These are phyloP conservation scores for Dryocosmus kuriphilus DNA, from an alignment of 2,888 invertebrate genomes.

Conservation along the genomic window DNA sequence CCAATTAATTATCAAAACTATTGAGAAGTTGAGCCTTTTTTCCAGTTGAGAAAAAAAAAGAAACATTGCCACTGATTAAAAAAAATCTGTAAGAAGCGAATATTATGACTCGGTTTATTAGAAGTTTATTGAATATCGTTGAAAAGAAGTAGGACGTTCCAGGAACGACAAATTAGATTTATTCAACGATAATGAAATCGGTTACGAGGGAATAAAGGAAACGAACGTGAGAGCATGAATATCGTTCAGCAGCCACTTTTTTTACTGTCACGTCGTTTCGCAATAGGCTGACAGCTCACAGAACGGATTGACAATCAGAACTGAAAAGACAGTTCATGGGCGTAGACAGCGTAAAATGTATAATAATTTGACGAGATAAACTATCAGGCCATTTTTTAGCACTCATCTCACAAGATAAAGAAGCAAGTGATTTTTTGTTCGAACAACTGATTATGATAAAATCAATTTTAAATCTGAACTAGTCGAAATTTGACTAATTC, in stretches of 20 bases:
- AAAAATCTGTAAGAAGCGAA: neutral
- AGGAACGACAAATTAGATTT: slow-evolving; percentile 14
- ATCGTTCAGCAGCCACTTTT: slow-evolving; percentile 17
- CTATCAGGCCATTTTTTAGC: neutral
- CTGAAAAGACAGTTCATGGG: slow-evolving; percentile 20
- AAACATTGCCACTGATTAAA: neutral
- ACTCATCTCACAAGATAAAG: neutral
- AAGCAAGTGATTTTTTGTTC: neutral
- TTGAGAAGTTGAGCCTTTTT: neutral
- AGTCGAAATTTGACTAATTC: too few relatives aligned
- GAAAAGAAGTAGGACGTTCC: neutral
- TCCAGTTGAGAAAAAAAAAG: neutral
- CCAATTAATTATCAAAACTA: neutral
- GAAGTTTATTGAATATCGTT: neutral
- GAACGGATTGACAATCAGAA: slow-evolving; percentile 30
- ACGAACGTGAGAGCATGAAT: slow-evolving; percentile 25
- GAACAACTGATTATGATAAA: neutral
- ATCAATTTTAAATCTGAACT: too few relatives aligned
- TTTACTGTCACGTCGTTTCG: slow-evolving; percentile 6
- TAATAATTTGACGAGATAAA: slow-evolving; percentile 26
- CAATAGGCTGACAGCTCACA: slow-evolving; percentile 5
- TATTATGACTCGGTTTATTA: neutral
- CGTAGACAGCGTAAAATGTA: neutral
- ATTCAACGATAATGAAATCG: slow-evolving; percentile 29
- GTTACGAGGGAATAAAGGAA: slow-evolving; percentile 11